Evolutionary conservation across 2,888 invertebrate genomes (phyloP).

Genomic region (Tortricodes alternella): DNA sequence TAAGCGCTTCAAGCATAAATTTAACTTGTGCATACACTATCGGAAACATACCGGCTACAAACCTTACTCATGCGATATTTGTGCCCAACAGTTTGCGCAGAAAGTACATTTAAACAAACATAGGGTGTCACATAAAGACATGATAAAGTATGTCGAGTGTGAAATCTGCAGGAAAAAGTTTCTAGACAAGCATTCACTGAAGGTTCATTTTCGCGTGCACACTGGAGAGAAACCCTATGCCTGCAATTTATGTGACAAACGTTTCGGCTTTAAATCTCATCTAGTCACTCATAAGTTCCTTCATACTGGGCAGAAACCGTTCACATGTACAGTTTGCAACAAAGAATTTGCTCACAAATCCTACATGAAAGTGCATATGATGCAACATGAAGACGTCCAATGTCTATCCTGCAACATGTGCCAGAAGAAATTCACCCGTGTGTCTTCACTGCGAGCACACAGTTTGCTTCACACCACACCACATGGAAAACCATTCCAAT

Average conservation of each 20-base stretch:
- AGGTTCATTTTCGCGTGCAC: neutral
- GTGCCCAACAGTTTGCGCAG: neutral
- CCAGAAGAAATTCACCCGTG: constrained; percentile 3
- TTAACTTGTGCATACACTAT: neutral
- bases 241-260: neutral
- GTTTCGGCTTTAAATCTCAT: neutral
- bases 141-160: neutral
- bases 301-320: constrained; percentile 7
- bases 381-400: neutral
- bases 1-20: neutral
- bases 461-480: constrained; percentile 3
- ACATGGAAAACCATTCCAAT: neutral
- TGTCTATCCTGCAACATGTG: neutral
- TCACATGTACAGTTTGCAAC: neutral
- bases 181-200: neutral
- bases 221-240: neutral
- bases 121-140: neutral
- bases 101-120: neutral
- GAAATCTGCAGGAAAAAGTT: constrained; percentile 4
- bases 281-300: neutral
- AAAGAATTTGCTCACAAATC: neutral
- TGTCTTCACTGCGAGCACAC: constrained; percentile 1
- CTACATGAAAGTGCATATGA: constrained; percentile 8
- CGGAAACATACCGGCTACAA: constrained; percentile 1
- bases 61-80: neutral